A percentile compares a stretch with the other conserved stretches of the same genome.
Evolutionary conservation across 1,140 invertebrate genomes (phyloP).

Genomic region (Cotesia chilonis): DNA sequence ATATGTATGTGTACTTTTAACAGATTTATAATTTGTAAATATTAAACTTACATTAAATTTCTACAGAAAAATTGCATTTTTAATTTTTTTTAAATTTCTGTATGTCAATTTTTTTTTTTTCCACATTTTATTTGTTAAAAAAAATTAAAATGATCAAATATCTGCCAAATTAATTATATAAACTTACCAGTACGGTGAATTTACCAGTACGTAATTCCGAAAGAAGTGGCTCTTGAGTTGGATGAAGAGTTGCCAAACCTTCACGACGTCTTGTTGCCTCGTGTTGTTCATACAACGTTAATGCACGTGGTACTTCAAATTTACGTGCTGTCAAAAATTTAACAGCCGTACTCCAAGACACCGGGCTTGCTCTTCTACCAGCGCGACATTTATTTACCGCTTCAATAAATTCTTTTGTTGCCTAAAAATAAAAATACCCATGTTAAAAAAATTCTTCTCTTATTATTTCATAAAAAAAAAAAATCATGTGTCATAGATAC

Average conservation of each 20-base stretch:
- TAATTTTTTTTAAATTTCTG: no score
- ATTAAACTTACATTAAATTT: no score
- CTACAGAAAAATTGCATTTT: no score
- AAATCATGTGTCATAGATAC: neutral
- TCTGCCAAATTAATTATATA: neutral
- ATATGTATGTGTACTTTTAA: no score
- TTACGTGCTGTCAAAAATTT: constrained; percentile 95
- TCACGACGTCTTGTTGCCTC: constrained; percentile 87
- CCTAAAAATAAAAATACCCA: constrained; percentile 63
- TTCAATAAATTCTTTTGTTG: constrained; percentile 81
- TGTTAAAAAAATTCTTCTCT: no score
- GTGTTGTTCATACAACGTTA: constrained; percentile 90
- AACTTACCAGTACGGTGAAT: constrained; percentile 92
- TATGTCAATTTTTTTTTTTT: no score
- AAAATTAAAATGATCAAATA: no score
- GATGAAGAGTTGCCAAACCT: constrained; percentile 84
- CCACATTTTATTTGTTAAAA: no score
- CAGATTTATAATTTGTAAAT: no score
- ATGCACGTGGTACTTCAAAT: constrained; percentile 89
- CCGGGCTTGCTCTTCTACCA: constrained; percentile 68
- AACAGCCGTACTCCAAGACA: constrained; percentile 85
- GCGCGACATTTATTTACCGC: constrained; percentile 74
- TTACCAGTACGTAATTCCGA: constrained; percentile 92
- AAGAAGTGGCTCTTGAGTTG: constrained; percentile 80
- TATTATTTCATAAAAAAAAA: constrained; percentile 17